Evolutionary conservation across 2,888 invertebrate species (phyloP), one percentile per base, ranked within the genome.

Genomic region (Amblyjoppa fuscipennis): DNA sequence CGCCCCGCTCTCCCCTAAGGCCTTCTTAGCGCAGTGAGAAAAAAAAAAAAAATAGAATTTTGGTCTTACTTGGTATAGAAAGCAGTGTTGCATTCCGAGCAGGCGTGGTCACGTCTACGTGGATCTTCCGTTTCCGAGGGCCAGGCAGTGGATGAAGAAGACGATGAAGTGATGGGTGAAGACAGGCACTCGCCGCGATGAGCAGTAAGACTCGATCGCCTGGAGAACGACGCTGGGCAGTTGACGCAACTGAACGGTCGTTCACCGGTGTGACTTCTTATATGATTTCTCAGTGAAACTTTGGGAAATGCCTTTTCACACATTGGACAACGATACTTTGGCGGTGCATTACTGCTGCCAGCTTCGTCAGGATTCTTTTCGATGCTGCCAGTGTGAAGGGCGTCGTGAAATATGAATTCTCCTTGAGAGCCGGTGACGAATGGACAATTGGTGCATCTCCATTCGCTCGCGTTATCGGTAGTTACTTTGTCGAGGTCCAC

Each of bases 201-300:
- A 81, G 95, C 95, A 45, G 95, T 95, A 74, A 97, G 94, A 89
- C 96, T 96, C 69, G 96, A 96, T 88, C 96, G 96, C 38, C 97
- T 94, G 0, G 96, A 95, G 91, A 97, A 98, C 85, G 95, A 95
- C 0, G 95, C 94, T 0, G 94, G 94, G 91, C 98, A 98, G 0
- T 95, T 93, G 2, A 83, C 56, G 89, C 98, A 98, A 3, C 95
- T 94, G 89, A 96, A 97, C 0, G 97, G 96, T 83, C 96, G 95
- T 91, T 98, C 98, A 41, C 96, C 96, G 0, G 97, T 97, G 90
- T 98, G 98, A 78, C 95, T 95, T 49, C 97, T 95, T 64, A 98
- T 93, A 92, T 98, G 97, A 81, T 96, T 95, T 1, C 96, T 95
- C 20, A 98, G 93, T 0, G 97, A 96, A 11, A 95, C 94, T 91